phyloP scores from a whole-genome alignment of 2,113 vertebrate species.

The Gobiocypris rarus region DNA sequence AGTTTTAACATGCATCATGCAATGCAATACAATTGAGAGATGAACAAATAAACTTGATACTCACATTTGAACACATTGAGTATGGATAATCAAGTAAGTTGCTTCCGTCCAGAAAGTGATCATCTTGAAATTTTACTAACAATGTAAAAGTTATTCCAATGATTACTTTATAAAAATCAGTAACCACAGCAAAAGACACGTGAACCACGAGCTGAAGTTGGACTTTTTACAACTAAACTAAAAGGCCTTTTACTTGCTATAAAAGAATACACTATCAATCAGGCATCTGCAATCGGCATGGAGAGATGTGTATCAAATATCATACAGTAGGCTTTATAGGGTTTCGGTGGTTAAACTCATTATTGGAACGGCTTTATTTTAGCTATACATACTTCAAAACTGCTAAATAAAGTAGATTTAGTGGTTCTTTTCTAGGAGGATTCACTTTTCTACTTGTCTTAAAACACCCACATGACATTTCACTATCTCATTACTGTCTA shows the following conservation, averaged over 20 bases:
- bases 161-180: too few relatives aligned
- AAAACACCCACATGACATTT: not conserved
- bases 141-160: too few relatives aligned
- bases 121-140: too few relatives aligned
- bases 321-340: not conserved
- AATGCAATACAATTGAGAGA: too few relatives aligned
- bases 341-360: not conserved
- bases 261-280: not conserved
- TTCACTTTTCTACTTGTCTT: not conserved
- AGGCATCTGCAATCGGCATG: not conserved
- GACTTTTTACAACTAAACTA: not conserved
- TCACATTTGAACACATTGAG: too few relatives aligned
- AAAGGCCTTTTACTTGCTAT: not conserved
- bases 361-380: not conserved
- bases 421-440: not conserved
- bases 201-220: not conserved
- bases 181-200: too few relatives aligned
- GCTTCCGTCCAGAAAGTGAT: too few relatives aligned
- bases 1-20: too few relatives aligned
- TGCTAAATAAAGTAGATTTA: not conserved
- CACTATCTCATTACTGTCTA: not conserved
- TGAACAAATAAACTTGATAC: too few relatives aligned
- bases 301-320: not conserved
- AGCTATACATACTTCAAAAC: not conserved
- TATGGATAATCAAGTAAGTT: too few relatives aligned